These are phyloP conservation scores for Danio albolineatus DNA, from an alignment of 2,797 vertebrate genomes.

Conservation along the genomic window DNA sequence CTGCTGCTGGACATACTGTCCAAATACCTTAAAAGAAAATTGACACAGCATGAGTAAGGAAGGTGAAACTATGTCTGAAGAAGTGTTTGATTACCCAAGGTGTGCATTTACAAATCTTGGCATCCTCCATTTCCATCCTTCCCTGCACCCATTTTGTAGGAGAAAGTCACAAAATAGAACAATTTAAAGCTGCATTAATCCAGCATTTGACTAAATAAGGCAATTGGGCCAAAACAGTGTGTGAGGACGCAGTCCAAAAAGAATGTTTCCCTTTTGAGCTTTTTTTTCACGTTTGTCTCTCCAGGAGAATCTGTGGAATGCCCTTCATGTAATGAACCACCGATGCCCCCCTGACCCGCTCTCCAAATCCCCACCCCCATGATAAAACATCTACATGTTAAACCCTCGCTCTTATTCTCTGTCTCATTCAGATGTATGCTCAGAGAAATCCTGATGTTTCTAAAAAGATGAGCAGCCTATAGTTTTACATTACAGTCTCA, in stretches of 20 bases:
- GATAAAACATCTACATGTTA: constrained; percentile 32
- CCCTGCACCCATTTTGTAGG: constrained; percentile 21
- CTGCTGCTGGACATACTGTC: background rate
- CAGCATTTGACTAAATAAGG: constrained; percentile 58
- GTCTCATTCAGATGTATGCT: background rate
- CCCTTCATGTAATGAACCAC: constrained; percentile 61
- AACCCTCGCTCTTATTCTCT: background rate
- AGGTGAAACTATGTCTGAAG: constrained; percentile 27
- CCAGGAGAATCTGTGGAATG: constrained; percentile 77
- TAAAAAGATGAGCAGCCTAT: background rate
- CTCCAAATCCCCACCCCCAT: constrained; percentile 42
- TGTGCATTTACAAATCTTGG: constrained; percentile 45
- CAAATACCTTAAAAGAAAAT: constrained; percentile 24
- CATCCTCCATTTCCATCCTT: background rate
- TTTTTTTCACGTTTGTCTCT: constrained; percentile 53
- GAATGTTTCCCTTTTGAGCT: constrained; percentile 57
- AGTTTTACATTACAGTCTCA: constrained; percentile 16
- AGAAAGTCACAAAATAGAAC: constrained; percentile 24
- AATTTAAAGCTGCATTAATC: constrained; percentile 47
- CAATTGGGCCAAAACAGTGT: constrained; percentile 53
- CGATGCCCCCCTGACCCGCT: constrained; percentile 66
- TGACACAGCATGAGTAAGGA: constrained; percentile 9
- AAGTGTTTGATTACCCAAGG: constrained; percentile 37
- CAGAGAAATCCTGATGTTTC: background rate
- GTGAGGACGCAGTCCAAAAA: constrained; percentile 54